Evolutionary conservation across 2,888 invertebrate genomes (phyloP).

Genomic region (Leptothorax acervorum): DNA sequence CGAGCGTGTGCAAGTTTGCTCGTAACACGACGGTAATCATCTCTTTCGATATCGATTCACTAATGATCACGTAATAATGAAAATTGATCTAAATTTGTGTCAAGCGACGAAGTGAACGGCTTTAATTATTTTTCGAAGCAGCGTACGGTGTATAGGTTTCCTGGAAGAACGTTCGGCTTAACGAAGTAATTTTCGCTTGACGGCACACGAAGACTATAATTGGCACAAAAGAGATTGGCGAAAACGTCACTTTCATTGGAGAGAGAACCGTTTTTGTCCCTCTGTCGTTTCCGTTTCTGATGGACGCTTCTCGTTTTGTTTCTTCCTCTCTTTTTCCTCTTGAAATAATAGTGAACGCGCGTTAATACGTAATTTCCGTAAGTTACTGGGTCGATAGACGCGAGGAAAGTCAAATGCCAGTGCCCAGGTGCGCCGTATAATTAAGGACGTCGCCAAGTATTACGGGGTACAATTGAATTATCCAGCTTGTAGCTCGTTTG

Average conservation of each 20-base stretch:
- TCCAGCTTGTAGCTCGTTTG: conserved; percentile 49
- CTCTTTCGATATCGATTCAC: not conserved
- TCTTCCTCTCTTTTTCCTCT: conserved; percentile 27
- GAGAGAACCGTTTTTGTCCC: conserved; percentile 55
- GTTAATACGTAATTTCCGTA: conserved; percentile 68
- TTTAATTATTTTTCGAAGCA: conserved; percentile 70
- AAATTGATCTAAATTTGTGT: conserved; percentile 25
- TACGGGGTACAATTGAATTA: conserved; percentile 47
- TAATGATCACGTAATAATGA: conserved; percentile 15
- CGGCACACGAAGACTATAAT: conserved; percentile 63
- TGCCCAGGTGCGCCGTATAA: conserved; percentile 41
- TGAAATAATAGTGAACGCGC: conserved; percentile 55
- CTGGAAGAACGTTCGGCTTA: conserved; percentile 64
- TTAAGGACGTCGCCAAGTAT: conserved; percentile 55
- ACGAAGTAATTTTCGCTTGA: conserved; percentile 73
- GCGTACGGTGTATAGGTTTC: conserved; percentile 40
- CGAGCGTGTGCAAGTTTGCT: not conserved
- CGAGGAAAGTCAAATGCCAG: conserved; percentile 41
- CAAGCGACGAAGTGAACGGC: conserved; percentile 42
- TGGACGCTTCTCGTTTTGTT: conserved; percentile 13
- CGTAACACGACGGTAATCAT: not conserved
- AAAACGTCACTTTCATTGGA: conserved; percentile 63
- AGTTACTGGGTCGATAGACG: conserved; percentile 53
- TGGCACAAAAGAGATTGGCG: conserved; percentile 67
- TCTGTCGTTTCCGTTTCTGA: not conserved